Conservation (phyloP, 2,113 vertebrate species). For the Hoplias malabaricus region DNA sequence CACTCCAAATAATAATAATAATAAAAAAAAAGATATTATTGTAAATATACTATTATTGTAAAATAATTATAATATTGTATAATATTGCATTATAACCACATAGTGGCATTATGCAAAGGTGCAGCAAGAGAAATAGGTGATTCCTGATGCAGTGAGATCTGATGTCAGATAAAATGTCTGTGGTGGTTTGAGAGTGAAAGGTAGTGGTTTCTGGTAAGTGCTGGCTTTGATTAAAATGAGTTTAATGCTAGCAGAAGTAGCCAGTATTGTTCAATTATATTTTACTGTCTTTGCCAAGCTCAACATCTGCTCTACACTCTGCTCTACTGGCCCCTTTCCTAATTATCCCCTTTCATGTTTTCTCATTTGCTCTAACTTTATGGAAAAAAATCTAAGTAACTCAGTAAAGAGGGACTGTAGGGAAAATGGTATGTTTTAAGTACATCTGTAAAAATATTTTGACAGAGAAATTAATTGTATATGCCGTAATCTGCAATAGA, state of each 20-base stretch:
- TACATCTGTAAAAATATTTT: background rate
- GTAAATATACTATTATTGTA: no score
- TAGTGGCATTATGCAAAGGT: background rate
- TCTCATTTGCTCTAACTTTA: conserved; percentile 1
- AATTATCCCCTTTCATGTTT: conserved; percentile 51
- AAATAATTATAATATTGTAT: no score
- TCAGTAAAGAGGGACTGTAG: conserved; percentile 9
- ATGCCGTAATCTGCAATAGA: background rate
- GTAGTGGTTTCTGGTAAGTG: conserved; percentile 51
- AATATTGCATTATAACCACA: no score
- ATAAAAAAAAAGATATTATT: no score
- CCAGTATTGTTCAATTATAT: conserved; percentile 62
- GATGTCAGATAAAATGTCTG: conserved; percentile 30
- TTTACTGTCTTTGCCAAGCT: conserved; percentile 65
- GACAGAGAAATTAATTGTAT: background rate
- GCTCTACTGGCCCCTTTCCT: conserved; percentile 35
- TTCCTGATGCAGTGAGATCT: conserved; percentile 4
- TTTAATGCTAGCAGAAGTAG: conserved; percentile 60
- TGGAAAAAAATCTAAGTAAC: background rate
- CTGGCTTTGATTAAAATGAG: conserved; percentile 62
- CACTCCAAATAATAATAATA: background rate
- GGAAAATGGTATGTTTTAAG: conserved; percentile 28
- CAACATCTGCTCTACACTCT: conserved; percentile 65
- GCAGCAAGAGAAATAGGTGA: background rate
- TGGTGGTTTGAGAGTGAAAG: conserved; percentile 33